Percentiles rank a stretch among this genome's conserved stretches.
These are phyloP conservation scores for Tympanuchus pallidicinctus DNA, from an alignment of 2,113 vertebrate genomes.

Conservation along the genomic window DNA sequence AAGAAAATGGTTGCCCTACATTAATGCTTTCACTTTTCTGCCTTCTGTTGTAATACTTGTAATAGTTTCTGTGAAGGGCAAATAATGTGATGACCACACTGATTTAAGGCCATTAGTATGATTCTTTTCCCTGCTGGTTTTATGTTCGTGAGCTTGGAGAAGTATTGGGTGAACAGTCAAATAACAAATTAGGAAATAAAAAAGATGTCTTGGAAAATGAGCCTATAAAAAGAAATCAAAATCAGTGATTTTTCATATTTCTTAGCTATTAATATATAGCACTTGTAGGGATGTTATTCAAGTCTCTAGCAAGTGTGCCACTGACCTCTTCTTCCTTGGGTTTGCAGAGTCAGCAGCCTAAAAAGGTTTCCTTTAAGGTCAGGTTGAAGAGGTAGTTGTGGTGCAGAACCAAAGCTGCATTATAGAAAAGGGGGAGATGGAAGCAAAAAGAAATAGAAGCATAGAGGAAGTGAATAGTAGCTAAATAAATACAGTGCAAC, in stretches of 20 bases:
- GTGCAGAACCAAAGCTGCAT: background rate
- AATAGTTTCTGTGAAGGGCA: background rate
- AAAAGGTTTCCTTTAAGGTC: background rate
- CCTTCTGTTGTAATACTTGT: background rate
- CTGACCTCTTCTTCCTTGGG: background rate
- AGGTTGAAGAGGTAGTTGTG: background rate
- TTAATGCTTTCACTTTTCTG: background rate
- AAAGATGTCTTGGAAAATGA: background rate
- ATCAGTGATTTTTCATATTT: background rate
- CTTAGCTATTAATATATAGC: slow-evolving; percentile 1
- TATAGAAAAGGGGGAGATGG: background rate
- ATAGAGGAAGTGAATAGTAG: background rate
- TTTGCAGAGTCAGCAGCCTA: slow-evolving; percentile 30
- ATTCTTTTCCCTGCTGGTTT: background rate
- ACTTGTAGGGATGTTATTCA: background rate
- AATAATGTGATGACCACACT: background rate
- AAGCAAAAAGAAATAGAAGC: background rate
- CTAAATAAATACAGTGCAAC: background rate
- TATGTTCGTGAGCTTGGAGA: background rate
- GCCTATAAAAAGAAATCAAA: background rate
- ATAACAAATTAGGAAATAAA: background rate
- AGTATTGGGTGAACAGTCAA: background rate
- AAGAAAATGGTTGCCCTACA: background rate
- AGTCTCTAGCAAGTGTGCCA: background rate
- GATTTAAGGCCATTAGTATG: background rate